These are phyloP conservation scores for Anaspis maculata DNA, from an alignment of 2,888 invertebrate genomes.

Conservation along the genomic window DNA sequence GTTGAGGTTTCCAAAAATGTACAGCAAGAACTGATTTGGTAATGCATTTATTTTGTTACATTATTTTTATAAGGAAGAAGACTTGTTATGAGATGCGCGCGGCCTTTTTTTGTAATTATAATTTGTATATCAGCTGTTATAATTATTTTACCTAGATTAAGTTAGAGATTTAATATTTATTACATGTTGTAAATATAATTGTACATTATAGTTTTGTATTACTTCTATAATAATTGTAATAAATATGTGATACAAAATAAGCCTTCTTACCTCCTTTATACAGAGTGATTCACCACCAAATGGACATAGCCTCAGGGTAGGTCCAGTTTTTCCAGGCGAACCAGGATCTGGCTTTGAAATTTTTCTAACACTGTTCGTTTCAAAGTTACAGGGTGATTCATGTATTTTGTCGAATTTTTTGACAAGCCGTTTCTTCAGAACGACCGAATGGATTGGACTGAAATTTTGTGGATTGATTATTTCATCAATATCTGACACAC, in stretches of 20 bases:
- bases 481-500: no score
- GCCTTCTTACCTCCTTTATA: not conserved
- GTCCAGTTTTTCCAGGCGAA: no score
- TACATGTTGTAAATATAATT: constrained; percentile 20
- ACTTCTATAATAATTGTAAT: constrained; percentile 13
- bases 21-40: constrained; percentile 7
- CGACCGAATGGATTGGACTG: no score
- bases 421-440: no score
- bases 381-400: no score
- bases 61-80: constrained; percentile 9
- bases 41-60: constrained; percentile 14
- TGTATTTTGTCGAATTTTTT: no score
- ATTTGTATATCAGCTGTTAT: constrained; percentile 9
- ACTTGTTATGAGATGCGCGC: constrained; percentile 11
- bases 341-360: no score
- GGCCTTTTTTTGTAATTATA: constrained; percentile 13
- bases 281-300: no score
- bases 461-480: no score
- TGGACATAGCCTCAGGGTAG: no score
- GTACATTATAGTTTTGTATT: constrained; percentile 20
- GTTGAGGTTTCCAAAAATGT: no score
- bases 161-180: constrained; percentile 19
- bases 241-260: constrained; percentile 7
- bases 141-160: constrained; percentile 10
- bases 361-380: no score